A percentile compares a stretch with the other conserved stretches of the same genome.
phyloP scores from a whole-genome alignment of 2,113 vertebrate species.

The Platanista minor region DNA sequence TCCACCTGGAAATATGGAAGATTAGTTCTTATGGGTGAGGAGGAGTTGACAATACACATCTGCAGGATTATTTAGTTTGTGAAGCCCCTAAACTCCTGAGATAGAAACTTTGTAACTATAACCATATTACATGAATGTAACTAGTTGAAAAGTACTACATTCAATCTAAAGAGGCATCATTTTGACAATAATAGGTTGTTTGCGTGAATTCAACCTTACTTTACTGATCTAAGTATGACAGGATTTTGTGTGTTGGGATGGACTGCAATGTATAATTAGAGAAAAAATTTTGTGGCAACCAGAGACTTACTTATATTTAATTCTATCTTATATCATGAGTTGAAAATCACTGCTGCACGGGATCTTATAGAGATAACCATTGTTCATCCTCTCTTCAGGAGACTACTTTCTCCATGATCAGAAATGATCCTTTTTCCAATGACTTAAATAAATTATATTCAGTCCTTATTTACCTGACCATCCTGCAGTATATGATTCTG shows the following conservation, averaged over 20 bases:
- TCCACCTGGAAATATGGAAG: not conserved
- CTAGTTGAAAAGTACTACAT: not conserved
- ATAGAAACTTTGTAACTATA: not conserved
- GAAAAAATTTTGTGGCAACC: slow-evolving; percentile 14
- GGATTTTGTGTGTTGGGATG: slow-evolving; percentile 36
- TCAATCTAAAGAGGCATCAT: slow-evolving; percentile 30
- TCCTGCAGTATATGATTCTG: not conserved
- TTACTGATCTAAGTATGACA: slow-evolving; percentile 45
- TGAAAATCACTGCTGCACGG: slow-evolving; percentile 3
- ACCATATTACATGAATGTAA: not conserved
- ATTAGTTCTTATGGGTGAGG: not conserved
- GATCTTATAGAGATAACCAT: not conserved
- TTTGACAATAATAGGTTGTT: slow-evolving; percentile 45
- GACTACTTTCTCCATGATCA: not conserved
- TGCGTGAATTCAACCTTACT: slow-evolving; percentile 45
- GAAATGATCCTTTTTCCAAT: not conserved
- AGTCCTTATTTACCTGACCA: not conserved
- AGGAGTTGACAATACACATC: not conserved
- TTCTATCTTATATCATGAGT: slow-evolving; percentile 41
- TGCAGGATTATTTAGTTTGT: not conserved
- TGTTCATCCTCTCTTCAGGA: not conserved
- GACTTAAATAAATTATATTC: not conserved
- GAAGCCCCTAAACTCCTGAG: not conserved
- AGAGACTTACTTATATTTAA: slow-evolving; percentile 28
- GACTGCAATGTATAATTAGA: slow-evolving; percentile 41